Conservation (phyloP, 2,888 invertebrate species). For the Pasiphila rectangulata region DNA sequence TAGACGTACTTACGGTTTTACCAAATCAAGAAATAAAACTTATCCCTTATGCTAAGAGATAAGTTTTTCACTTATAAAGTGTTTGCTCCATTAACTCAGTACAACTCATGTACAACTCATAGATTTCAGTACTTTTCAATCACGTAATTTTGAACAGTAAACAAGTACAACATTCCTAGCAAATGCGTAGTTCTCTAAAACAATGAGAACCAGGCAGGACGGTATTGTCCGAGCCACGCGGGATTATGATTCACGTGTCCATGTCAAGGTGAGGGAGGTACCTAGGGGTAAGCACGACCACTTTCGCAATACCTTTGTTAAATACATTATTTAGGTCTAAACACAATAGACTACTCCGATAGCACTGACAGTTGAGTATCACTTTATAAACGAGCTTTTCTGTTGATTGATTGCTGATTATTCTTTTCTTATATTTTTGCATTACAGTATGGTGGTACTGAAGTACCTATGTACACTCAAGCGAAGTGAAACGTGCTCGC, state of each 20-base stretch:
- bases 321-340: not conserved
- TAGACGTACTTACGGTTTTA: no score
- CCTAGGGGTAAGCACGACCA: conserved; percentile 42
- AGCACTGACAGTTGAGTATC: not conserved
- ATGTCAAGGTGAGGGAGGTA: conserved; percentile 49
- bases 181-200: conserved; percentile 13
- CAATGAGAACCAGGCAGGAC: conserved; percentile 12
- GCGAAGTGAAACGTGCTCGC: no score
- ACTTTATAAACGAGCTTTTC: not conserved
- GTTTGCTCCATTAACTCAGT: no score
- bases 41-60: no score
- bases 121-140: no score
- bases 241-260: conserved; percentile 43
- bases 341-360: not conserved
- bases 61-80: no score
- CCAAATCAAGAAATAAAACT: no score
- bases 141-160: no score
- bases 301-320: conserved; percentile 52
- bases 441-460: not conserved
- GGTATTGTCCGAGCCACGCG: conserved; percentile 21
- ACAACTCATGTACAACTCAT: no score
- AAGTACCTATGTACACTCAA: no score
- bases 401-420: not conserved
- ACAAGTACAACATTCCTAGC: not conserved
- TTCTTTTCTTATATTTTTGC: not conserved